phyloP scores from a whole-genome alignment of 1,140 invertebrate species.

The Leptopilina clavipes region DNA sequence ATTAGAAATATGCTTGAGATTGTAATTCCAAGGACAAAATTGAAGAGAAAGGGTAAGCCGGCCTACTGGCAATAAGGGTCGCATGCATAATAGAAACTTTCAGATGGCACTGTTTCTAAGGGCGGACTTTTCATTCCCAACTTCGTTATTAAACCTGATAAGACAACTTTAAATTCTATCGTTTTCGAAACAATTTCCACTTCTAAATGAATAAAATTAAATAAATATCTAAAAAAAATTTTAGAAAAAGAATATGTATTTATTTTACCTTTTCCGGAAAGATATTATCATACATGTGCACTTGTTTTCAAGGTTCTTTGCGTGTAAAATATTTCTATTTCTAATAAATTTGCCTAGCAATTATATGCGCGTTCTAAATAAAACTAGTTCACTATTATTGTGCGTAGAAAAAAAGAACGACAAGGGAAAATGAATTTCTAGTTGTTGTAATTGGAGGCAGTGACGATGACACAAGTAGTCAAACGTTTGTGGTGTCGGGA shows the following conservation, averaged over 20 bases:
- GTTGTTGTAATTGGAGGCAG: background rate
- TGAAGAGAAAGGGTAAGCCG: constrained; percentile 46
- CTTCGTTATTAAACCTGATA: background rate
- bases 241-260: too few species aligned
- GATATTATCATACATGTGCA: too few species aligned
- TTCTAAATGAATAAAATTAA: too few species aligned
- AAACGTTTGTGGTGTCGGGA: constrained; percentile 40
- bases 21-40: constrained; percentile 46
- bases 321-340: background rate
- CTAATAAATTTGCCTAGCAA: background rate
- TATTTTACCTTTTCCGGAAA: too few species aligned
- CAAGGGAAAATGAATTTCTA: background rate
- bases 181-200: too few species aligned
- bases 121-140: constrained; percentile 28
- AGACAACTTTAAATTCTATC: too few species aligned
- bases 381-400: background rate
- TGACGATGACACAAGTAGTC: constrained; percentile 5
- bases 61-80: constrained; percentile 50
- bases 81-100: constrained; percentile 51
- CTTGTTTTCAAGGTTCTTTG: constrained; percentile 4
- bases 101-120: constrained; percentile 41
- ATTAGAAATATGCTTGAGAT: constrained; percentile 56
- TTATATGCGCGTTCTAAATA: background rate
- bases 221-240: too few species aligned
- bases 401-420: background rate